Conservation (phyloP, 2,797 vertebrate genomes). For the Eupleurogrammus muticus region DNA sequence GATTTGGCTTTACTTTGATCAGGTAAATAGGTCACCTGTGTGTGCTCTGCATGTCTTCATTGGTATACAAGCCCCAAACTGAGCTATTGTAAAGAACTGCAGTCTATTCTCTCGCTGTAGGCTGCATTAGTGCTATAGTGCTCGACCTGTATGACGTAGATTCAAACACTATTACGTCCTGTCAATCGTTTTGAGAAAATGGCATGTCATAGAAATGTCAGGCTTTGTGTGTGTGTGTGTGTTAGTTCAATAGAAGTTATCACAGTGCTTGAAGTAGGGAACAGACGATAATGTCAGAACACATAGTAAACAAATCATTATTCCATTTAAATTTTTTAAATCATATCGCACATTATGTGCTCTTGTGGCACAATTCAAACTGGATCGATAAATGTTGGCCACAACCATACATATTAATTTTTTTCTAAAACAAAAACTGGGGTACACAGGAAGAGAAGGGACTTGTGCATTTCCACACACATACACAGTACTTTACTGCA, state of each 20-base stretch:
- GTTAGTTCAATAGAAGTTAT: background rate
- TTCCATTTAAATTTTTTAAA: background rate
- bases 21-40: constrained; percentile 55
- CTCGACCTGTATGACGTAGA: constrained; percentile 1
- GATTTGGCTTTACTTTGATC: constrained; percentile 50
- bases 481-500: too few species aligned
- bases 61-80: constrained; percentile 8
- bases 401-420: too few species aligned
- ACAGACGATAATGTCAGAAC: too few species aligned
- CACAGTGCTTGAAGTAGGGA: background rate
- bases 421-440: too few species aligned
- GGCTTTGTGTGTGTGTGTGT: background rate
- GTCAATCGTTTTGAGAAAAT: constrained; percentile 2
- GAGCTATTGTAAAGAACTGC: constrained; percentile 30
- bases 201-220: background rate
- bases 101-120: constrained; percentile 13
- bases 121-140: constrained; percentile 31
- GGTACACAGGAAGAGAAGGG: too few species aligned
- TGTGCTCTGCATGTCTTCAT: constrained; percentile 21
- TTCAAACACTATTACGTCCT: background rate
- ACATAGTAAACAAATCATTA: background rate
- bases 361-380: too few species aligned
- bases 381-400: too few species aligned
- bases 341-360: too few species aligned
- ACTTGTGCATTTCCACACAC: too few species aligned